Evolutionary conservation across 2,888 invertebrate species (phyloP).

Genomic region (Cabera pusaria): DNA sequence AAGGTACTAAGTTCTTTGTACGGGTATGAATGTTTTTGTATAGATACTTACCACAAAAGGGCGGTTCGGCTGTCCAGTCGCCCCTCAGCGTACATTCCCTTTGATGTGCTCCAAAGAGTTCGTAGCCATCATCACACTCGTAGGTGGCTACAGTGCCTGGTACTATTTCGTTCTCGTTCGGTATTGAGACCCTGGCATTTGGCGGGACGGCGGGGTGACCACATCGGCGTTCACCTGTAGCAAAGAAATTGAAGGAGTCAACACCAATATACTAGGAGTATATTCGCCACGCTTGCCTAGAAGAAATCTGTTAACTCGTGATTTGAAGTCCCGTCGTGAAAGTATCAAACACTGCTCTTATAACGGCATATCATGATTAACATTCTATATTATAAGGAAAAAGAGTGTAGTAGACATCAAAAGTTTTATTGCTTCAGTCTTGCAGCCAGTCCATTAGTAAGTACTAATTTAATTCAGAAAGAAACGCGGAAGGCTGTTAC

Average conservation of each 20-base stretch:
- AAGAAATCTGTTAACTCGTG: too few species aligned
- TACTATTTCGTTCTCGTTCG: slow-evolving; percentile 74
- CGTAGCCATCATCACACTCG: slow-evolving; percentile 94
- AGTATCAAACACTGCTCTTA: too few species aligned
- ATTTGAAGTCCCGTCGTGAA: too few species aligned
- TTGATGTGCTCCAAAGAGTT: slow-evolving; percentile 90
- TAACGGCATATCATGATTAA: too few species aligned
- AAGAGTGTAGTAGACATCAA: too few species aligned
- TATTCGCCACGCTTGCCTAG: too few species aligned
- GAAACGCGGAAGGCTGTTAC: slow-evolving; percentile 39
- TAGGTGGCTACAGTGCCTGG: slow-evolving; percentile 88
- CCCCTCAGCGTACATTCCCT: slow-evolving; percentile 88
- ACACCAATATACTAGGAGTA: too few species aligned
- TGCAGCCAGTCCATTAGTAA: slow-evolving; percentile 20
- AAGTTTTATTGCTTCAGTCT: neutral
- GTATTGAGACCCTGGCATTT: slow-evolving; percentile 89
- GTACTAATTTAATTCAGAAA: slow-evolving; percentile 38
- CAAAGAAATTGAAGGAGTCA: too few species aligned
- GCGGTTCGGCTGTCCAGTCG: slow-evolving; percentile 91
- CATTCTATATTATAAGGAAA: too few species aligned
- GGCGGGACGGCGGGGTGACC: slow-evolving; percentile 94
- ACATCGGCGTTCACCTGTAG: slow-evolving; percentile 83
- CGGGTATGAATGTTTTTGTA: too few species aligned
- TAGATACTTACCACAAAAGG: slow-evolving; percentile 89
- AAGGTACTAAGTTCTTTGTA: too few species aligned